Evolutionary conservation across 2,888 invertebrate species (phyloP), one percentile per base, ranked within the genome.

Genomic region (Synanthedon andrenaeformis): DNA sequence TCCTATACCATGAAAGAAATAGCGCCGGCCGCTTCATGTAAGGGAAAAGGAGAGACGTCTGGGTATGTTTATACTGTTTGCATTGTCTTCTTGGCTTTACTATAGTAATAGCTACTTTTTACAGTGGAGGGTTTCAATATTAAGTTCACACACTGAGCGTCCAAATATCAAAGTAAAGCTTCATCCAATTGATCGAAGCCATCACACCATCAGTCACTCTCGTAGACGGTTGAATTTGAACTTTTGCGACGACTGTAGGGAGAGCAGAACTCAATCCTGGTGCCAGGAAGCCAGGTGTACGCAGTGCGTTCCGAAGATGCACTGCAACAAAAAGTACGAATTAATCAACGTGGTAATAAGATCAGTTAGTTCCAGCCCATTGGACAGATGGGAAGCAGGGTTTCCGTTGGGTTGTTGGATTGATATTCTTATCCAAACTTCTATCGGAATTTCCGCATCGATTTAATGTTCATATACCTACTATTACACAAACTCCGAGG

Each of bases 261-360:
- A 1, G 84, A 82, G 58, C 77, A 70, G 70, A 86, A 85, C 66
- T 88, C 88, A 53, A 85, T 74, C 69, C 84, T 83, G 71, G 82
- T 81, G 57, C 84, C 85, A n/a, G 87, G 86, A 42, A 88, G 72
- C 88, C 88, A 88, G 74, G 84, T 75, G 70, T 87, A 88, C 88
- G 88, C 88, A 88, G 88, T 72, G 78, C 87, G 82, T 65, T 88
- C 88, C 68, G 84, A 76, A 59, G 88, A 81, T 60, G 87, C 85
- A 79, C 88, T 88, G 82, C 50, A 81, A 87, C 54, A 63, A 60
- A 62, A 64, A 56, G 61, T 54, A 55, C 23, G 4, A 35, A 4
- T 42, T 17, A 49, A 10, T 49, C 49, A 48, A 52, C 28, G 23
- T 35, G 19, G 23, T 17, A 52, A 52, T 23, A 17, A 52, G 2